Base-by-base conservation (phyloP, 2,888 invertebrate genomes). In the Dermolepida albohirtum region DNA sequence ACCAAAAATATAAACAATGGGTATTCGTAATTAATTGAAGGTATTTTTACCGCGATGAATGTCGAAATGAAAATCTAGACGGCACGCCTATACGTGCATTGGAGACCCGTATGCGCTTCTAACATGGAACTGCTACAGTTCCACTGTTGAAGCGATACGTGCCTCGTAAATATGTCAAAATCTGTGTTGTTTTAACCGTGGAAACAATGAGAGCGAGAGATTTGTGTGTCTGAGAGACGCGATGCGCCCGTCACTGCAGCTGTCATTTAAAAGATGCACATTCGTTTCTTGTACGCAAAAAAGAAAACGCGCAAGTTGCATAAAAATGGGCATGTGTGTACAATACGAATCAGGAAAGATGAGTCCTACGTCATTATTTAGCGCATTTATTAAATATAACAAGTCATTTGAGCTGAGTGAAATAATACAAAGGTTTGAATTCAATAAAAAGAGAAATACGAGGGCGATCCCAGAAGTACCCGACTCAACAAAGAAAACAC, bases 141-240 rank as follows among this genome's bases (percentile, higher is more conserved):
- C 34, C 34, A 34, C 34, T 34, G 72, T 75, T 70, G 74, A 75
- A 74, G 77, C 76, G 78, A 77, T 77, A 74, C 78, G 78, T 76
- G 76, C 76, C 78, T 81, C 80, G 81, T 82, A 82, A 82, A 81
- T 81, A 80, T 81, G 81, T 82, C 81, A 82, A 82, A 82, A 82
- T 78, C 78, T 77, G 81, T 81, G 82, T 81, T 81, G 82, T 81
- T 82, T 81, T 81, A 82, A 82, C 80, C 81, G 43, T 12, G 44
- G 27, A 79, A 79, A 80, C 81, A 82, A 82, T 82, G 82, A 82
- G 82, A 76, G 78, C 73, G 79, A 78, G 78, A 80, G 81, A 82
- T 82, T 82, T 82, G 82, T 82, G 82, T 79, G 82, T 82, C 81
- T 82, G 81, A 79, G 74, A 70, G 71, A 71, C 71, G 76, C 76